A percentile compares a stretch with the other conserved stretches of the same genome.
phyloP scores from a whole-genome alignment of 2,113 vertebrate species.

The Danionella cerebrum region DNA sequence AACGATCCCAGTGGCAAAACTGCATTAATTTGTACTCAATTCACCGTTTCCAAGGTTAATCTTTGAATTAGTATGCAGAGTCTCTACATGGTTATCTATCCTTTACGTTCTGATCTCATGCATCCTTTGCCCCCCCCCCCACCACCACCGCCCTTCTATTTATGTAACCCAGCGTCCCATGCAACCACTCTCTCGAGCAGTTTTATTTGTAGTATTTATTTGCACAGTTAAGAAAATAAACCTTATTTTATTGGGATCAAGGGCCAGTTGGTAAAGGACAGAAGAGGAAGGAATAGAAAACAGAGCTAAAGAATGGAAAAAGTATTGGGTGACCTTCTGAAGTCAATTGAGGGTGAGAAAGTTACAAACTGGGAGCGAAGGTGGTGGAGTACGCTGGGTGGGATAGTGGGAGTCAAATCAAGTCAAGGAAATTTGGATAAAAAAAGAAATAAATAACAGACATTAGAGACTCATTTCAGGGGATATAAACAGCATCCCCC shows the following conservation, averaged over 20 bases:
- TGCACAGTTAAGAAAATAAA: constrained; percentile 54
- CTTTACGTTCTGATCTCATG: not conserved
- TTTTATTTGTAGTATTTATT: constrained; percentile 51
- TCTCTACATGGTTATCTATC: not conserved
- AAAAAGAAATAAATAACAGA: constrained; percentile 49
- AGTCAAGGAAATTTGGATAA: constrained; percentile 53
- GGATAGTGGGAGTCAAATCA: constrained; percentile 46
- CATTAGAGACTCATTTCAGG: not conserved
- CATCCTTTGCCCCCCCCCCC: not conserved
- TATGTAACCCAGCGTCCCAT: constrained; percentile 20
- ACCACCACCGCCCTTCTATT: not conserved
- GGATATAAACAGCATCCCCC: not conserved
- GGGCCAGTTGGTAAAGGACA: not conserved
- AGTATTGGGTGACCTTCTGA: constrained; percentile 37
- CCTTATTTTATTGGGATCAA: constrained; percentile 44
- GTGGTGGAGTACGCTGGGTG: constrained; percentile 45
- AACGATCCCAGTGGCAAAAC: too few relatives aligned
- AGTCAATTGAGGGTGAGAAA: constrained; percentile 44
- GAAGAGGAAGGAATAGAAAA: constrained; percentile 3
- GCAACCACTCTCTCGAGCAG: constrained; percentile 43
- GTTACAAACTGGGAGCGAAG: constrained; percentile 39
- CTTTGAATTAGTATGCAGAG: not conserved
- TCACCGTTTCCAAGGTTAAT: too few relatives aligned
- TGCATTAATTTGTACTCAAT: too few relatives aligned
- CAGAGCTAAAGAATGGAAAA: not conserved